Percentiles rank a stretch among this genome's conserved stretches.
Conservation (phyloP, 2,888 invertebrate species). For the Aphodius granarius region DNA sequence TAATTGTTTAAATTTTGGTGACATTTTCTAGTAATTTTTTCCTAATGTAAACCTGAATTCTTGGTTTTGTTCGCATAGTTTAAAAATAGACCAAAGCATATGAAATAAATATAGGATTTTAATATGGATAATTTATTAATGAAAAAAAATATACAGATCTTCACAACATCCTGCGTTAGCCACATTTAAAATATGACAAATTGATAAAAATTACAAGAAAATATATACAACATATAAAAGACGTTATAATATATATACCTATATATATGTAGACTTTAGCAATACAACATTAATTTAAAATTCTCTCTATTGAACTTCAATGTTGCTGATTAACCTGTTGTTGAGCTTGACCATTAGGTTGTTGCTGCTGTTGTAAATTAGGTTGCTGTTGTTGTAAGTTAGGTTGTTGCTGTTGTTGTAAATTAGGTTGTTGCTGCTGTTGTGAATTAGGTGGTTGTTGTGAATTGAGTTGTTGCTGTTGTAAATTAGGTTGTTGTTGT, state of each 20-base stretch:
- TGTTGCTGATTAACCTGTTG: not conserved
- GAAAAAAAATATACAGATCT: constrained; percentile 2
- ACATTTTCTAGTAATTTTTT: no score
- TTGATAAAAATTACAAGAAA: not conserved
- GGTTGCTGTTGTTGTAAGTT: constrained; percentile 34
- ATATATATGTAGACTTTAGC: not conserved
- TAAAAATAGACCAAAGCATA: no score
- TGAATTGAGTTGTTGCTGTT: constrained; percentile 34
- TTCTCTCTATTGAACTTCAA: not conserved
- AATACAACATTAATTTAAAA: not conserved
- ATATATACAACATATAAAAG: constrained; percentile 12
- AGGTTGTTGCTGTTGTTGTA: constrained; percentile 34
- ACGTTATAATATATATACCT: not conserved
- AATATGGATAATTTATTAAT: not conserved
- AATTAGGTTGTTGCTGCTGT: constrained; percentile 32
- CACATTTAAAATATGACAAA: not conserved
- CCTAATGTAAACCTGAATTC: no score
- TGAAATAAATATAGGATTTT: no score
- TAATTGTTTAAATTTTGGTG: no score
- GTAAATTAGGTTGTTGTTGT: constrained; percentile 20
- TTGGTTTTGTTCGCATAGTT: no score
- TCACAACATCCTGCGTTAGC: not conserved
- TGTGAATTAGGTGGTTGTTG: constrained; percentile 28
- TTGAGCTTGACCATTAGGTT: not conserved
- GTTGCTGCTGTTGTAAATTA: constrained; percentile 37